phyloP scores from a whole-genome alignment of 2,113 vertebrate species.

The Ranitomeya imitator region DNA sequence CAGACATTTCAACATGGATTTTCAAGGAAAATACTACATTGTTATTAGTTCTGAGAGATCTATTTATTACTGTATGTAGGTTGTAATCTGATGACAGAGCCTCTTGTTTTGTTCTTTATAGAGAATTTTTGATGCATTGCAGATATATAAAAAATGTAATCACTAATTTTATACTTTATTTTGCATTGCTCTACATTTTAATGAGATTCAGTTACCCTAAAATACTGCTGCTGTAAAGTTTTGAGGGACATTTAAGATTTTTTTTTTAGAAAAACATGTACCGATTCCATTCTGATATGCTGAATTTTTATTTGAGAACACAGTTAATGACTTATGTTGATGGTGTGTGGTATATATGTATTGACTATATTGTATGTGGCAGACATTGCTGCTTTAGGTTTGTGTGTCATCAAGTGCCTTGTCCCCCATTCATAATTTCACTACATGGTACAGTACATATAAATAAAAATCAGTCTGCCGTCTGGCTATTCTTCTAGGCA shows the following conservation, averaged over 20 bases:
- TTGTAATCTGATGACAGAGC: no score
- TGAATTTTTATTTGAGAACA: not conserved
- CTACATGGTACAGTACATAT: no score
- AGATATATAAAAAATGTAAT: not conserved
- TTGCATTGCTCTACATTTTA: not conserved
- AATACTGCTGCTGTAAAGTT: conserved; percentile 47
- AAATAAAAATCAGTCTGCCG: no score
- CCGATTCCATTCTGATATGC: no score
- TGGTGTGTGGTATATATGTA: not conserved
- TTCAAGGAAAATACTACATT: no score
- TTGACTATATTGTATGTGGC: not conserved
- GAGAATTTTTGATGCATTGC: not conserved
- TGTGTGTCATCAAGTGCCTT: not conserved
- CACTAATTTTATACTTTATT: not conserved
- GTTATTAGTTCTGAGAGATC: no score
- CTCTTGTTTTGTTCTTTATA: not conserved
- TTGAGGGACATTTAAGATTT: not conserved
- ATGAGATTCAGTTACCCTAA: not conserved
- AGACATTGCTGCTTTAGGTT: not conserved
- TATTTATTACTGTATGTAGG: no score
- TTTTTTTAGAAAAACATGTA: not conserved
- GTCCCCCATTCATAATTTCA: no score
- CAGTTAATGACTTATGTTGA: not conserved
- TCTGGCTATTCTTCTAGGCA: no score
- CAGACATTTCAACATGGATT: no score